Conservation (phyloP, 2,797 vertebrate genomes). For the Sternarchorhynchus goeldii region DNA sequence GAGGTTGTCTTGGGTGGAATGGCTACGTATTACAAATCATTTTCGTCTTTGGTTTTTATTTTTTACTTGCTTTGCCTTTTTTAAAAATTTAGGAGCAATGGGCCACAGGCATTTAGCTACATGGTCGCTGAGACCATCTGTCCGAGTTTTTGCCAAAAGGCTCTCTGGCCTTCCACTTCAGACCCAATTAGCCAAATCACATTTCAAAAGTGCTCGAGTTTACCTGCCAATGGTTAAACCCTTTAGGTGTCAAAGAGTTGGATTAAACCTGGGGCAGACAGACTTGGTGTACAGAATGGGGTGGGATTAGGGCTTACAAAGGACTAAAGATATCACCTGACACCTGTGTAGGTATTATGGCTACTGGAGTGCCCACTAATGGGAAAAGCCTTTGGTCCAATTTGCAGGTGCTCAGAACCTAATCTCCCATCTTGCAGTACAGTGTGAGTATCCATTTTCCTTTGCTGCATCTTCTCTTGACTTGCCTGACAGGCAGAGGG, state of each 20-base stretch:
- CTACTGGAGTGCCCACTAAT: constrained; percentile 68
- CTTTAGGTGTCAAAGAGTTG: constrained; percentile 71
- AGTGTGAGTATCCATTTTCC: constrained; percentile 70
- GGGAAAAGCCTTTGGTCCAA: constrained; percentile 69
- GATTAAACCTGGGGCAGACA: constrained; percentile 65
- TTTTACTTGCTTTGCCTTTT: constrained; percentile 14
- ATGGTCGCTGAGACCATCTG: constrained; percentile 46
- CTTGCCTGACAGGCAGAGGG: constrained; percentile 61
- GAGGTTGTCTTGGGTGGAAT: not conserved
- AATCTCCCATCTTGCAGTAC: constrained; percentile 71
- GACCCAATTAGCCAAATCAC: constrained; percentile 82
- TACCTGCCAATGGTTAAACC: constrained; percentile 66
- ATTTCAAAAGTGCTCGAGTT: constrained; percentile 75
- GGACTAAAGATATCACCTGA: constrained; percentile 69
- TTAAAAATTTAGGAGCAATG: constrained; percentile 44
- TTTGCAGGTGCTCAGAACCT: constrained; percentile 74
- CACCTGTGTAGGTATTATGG: constrained; percentile 71
- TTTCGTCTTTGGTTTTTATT: constrained; percentile 4
- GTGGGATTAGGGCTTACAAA: constrained; percentile 80
- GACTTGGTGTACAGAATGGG: constrained; percentile 63
- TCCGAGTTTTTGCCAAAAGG: constrained; percentile 53
- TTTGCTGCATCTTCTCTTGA: constrained; percentile 59
- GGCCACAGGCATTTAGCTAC: constrained; percentile 55
- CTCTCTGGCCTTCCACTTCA: constrained; percentile 72
- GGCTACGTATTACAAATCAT: not conserved